Conservation (phyloP, 2,113 vertebrate genomes). For the Taxidea taxus region DNA sequence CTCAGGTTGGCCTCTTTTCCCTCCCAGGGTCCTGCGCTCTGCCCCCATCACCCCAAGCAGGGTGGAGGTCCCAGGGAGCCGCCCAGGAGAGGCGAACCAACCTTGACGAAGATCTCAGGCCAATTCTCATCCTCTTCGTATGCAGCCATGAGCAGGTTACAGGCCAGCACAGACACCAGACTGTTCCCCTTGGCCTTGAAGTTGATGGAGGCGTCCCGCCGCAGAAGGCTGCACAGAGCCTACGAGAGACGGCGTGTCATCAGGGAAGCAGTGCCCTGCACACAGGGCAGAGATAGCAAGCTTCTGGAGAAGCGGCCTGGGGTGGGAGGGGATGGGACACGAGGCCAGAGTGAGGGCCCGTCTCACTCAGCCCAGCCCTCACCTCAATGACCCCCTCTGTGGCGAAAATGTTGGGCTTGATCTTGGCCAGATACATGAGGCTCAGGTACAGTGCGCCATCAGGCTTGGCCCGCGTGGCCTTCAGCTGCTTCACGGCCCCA, state of each 20-base stretch:
- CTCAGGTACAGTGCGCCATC: conserved; percentile 95
- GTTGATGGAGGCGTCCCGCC: conserved; percentile 95
- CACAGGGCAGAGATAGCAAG: rapidly evolving
- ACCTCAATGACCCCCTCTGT: conserved; percentile 99
- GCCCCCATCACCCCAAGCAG: not conserved
- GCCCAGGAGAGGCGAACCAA: not conserved
- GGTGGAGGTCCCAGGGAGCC: rapidly evolving
- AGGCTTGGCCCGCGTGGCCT: conserved; percentile 94
- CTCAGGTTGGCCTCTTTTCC: rapidly evolving
- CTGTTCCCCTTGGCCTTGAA: conserved; percentile 99
- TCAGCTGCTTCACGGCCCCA: conserved; percentile 95
- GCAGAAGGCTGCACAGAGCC: conserved; percentile 96
- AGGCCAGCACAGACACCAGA: conserved; percentile 95
- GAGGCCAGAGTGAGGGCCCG: not conserved
- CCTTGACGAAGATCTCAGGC: conserved; percentile 99
- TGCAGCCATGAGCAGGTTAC: conserved; percentile 97
- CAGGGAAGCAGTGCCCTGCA: not conserved
- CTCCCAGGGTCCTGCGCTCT: rapidly evolving
- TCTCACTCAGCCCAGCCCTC: not conserved
- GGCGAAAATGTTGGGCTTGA: conserved; percentile 98
- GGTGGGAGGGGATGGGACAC: rapidly evolving
- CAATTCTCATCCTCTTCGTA: conserved; percentile 99
- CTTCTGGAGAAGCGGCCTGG: not conserved
- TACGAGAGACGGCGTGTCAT: conserved; percentile 14
- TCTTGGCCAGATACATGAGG: conserved; percentile 98